Base-by-base conservation (phyloP, 2,888 invertebrate genomes). In the Nymphalis urticae region DNA sequence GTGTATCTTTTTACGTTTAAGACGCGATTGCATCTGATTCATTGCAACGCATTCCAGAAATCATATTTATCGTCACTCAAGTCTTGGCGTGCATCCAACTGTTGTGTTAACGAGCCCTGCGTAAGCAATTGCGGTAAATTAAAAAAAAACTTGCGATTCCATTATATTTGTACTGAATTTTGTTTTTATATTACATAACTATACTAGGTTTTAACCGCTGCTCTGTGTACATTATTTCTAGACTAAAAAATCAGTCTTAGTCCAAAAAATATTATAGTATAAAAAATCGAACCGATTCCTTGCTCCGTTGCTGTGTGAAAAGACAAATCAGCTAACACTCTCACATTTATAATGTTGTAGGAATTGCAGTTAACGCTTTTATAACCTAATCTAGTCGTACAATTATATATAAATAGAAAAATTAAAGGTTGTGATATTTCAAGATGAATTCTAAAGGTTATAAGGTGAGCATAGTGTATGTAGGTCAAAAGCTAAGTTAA, bases 81-180 rank as follows among this genome's bases (percentile, higher is more conserved):
- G 48, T 53, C 65, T 63, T 72, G 72, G 72, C 72, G 58, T 17
- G 61, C 32, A 48, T 51, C 72, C 72, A 72, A 68, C 50, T 63
- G 62, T 61, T 68, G 65, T 68, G 69, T 64, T 59, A 51, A 61
- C 64, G 50, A 21, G 32, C 21, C 51, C 62, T 53, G 63, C 56
- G 60, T 70, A 64, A 70, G 58, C 65, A 68, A 54, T 53, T 32
- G 51, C 53, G 58, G 60, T 61, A 19, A 62, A 50, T 51, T 50
- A 66, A 53, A 53, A 66, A 50, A 32, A 54, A 51, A 68, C 32
- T 70, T 47, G 63, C 59, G 50, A 66, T 65, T 56, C 60, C 32
- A 19, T 70, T 63, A 66, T 48, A 62, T n/a, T 59, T 59, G 32
- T 27, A 62, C 58, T 66, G 62, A 62, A 66, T 59, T 42, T 47